Evolutionary conservation across 2,888 invertebrate genomes (phyloP), one percentile per base, ranked within the genome.

Genomic region (Loripinus fragilis): DNA sequence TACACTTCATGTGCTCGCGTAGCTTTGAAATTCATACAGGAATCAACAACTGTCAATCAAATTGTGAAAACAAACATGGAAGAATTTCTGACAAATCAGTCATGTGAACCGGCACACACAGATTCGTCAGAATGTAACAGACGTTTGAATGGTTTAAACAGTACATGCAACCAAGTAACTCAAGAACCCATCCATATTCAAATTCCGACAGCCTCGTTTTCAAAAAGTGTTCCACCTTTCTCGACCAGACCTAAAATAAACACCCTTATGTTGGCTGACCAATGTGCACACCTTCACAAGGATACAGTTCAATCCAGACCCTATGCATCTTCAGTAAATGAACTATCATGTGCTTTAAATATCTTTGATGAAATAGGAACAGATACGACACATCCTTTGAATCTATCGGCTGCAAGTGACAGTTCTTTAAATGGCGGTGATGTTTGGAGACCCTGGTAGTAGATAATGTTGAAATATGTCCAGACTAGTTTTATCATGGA

Each of bases 391-490:
- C 60, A 60, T 60, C 3, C 60, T 33, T 33, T 60, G 33, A 60
- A 60, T 33, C 17, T 60, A 60, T 60, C 55, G 7, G 5, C 52
- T 28, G 60, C 60, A 33, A 10, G 23, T 60, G 60, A 60, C 33
- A 60, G 33, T 20, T 60, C 60, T 7, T 60, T 60, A 7, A 60
- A 60, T 33, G 60, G 60, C 55, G 38, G 38, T 3, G 33, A 33
- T 60, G 60, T 60, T 30, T 60, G 60, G 60, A 30, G 60, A 33
- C 33, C 60, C 1, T 60, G 60, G 60, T 60, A 60, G 60, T 7
- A n/a, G n/a, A n/a, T n/a, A n/a, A n/a, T n/a, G n/a, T n/a, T n/a
- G n/a, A n/a, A n/a, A n/a, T n/a, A n/a, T n/a, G n/a, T n/a, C n/a
- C n/a, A n/a, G n/a, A n/a, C n/a, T n/a, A n/a, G n/a, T n/a, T n/a